A percentile compares a stretch with the other conserved stretches of the same genome.
phyloP scores from a whole-genome alignment of 2,888 invertebrate genomes.

The Penaeus monodon region DNA sequence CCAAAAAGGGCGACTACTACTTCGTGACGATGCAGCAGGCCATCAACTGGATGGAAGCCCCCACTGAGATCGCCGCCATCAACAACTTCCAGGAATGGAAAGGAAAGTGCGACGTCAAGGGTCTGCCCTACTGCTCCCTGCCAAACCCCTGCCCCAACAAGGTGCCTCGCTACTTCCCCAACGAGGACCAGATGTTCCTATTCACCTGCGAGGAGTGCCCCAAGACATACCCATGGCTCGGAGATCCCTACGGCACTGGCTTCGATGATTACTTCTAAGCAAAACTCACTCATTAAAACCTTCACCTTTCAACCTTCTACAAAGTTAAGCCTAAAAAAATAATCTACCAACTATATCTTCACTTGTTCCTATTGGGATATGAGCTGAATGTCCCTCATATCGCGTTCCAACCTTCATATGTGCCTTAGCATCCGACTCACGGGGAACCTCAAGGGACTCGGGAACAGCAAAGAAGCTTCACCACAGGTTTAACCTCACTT shows the following conservation, averaged over 20 bases:
- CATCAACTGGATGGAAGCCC: constrained; percentile 96
- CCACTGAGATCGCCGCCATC: constrained; percentile 86
- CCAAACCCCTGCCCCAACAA: constrained; percentile 87
- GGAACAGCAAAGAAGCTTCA: no score
- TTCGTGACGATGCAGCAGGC: constrained; percentile 82
- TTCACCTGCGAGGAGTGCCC: constrained; percentile 80
- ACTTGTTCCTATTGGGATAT: no score
- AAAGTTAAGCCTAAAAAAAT: no score
- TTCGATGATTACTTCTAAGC: constrained; percentile 38
- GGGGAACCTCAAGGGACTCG: no score
- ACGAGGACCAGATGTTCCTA: constrained; percentile 63
- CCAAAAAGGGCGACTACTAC: constrained; percentile 89
- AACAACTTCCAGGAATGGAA: constrained; percentile 96
- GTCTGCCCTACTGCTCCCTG: constrained; percentile 90
- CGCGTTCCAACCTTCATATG: no score
- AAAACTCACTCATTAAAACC: background rate
- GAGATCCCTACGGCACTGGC: constrained; percentile 94
- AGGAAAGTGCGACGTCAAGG: constrained; percentile 93
- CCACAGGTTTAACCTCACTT: no score
- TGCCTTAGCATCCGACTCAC: no score
- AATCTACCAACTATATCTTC: no score
- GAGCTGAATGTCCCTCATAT: no score
- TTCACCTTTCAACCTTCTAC: no score
- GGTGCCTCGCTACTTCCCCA: constrained; percentile 73
- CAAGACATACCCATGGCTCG: constrained; percentile 93